Base-by-base conservation (phyloP, 2,797 vertebrate species). In the Tragopan temminckii region DNA sequence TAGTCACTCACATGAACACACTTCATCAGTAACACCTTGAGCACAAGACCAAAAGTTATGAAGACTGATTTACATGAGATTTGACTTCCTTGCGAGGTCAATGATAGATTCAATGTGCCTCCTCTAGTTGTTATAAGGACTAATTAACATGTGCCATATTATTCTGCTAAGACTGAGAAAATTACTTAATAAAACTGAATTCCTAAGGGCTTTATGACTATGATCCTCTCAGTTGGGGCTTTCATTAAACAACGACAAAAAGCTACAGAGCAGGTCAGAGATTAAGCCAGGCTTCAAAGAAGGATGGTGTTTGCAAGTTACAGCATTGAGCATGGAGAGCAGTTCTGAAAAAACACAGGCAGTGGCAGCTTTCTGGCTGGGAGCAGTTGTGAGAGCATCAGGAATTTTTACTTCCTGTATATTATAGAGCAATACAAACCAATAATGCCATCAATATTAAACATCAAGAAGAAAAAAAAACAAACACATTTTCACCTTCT, bases 231-330 rank as follows among this genome's bases (percentile, higher is more conserved):
- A 27, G 12, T 59, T 21, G 45, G 52, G 46, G 43, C 27, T 76
- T 92, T 40, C 46, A 89, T 83, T 77, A 85, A 82, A 77, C 50
- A 61, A 55, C 21, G 55, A 87, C 11, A 80, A 87, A 88, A 86
- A 18, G 20, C 17, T 64, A 46, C 12, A 71, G 66, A 75, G 23
- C 7, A 7, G 50, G 14, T 13, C 67, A 53, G 35, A 23, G 55
- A 78, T 40, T 68, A 88, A 94, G 64, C 6, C 21, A 58, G 25
- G 13, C 11, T 83, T 88, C 43, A 55, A 75, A 38, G 13, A 86
- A 89, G 42, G 53, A 48, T 7, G 35, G 11, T 6, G 3, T 42
- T 35, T 78, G 52, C 40, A 20, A 50, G 83, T 27, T 7, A n/a
- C 12, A 71, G 52, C 57, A 45, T 0, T 59, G 50, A 90, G 15